Base-by-base conservation (phyloP, 2,797 vertebrate species). In the Carapus acus region DNA sequence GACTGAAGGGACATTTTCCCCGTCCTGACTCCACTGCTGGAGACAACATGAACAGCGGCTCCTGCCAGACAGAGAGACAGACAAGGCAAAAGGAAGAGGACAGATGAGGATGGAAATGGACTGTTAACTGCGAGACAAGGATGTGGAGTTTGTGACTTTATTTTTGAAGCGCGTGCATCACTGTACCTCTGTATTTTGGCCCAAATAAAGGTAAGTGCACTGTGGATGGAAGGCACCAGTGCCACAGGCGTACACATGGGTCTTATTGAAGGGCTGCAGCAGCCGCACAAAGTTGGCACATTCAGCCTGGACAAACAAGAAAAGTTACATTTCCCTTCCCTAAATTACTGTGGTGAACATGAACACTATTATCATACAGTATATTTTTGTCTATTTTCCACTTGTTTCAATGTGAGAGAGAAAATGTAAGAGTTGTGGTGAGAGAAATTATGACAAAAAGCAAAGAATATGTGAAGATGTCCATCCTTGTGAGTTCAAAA, bases 261-360 rank as follows among this genome's bases (percentile, higher is more conserved):
- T 93, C 58, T 87, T 88, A 63, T 94, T 94, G 79, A 89, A 88
- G 1, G 85, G 85, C 77, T 93, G 90, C 43, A 94, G 85, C 54
- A 92, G 81, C 14, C 90, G 89, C 49, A 94, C 85, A 21, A 91
- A 92, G 84, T 93, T 94, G 60, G 90, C 89, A 44, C 92, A 94
- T n/a, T 94, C 92, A 0, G 76, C 90, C 92, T 94, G 84, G 8
- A 27, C 5, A 27, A 27, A 27, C 24, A 27, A 9, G 24, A 27
- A 9, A 9, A 27, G 9, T 27, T 27, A n/a, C n/a, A n/a, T n/a
- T n/a, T n/a, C n/a, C n/a, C n/a, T n/a, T n/a, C n/a, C n/a, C n/a
- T n/a, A n/a, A n/a, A n/a, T n/a, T n/a, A n/a, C n/a, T n/a, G n/a
- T n/a, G n/a, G n/a, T n/a, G n/a, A n/a, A n/a, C n/a, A n/a, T n/a